phyloP scores from a whole-genome alignment of 2,888 invertebrate genomes.

The Rotaria magnacalcarata region DNA sequence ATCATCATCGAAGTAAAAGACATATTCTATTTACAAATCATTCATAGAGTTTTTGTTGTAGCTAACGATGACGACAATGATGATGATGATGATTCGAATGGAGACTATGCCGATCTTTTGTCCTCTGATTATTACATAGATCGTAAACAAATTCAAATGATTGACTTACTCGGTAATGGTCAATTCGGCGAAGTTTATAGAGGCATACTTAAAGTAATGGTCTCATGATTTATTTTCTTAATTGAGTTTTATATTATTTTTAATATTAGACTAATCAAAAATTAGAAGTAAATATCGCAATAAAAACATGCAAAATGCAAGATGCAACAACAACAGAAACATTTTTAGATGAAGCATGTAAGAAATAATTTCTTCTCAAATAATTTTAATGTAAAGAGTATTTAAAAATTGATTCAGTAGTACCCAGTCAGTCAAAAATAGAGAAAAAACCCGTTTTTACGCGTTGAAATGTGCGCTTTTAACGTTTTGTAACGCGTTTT shows the following conservation, averaged over 20 bases:
- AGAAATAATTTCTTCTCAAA: constrained; percentile 57
- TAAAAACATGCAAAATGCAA: constrained; percentile 87
- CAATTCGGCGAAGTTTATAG: constrained; percentile 97
- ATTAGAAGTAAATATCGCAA: constrained; percentile 63
- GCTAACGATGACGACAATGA: not conserved
- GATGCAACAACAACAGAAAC: constrained; percentile 8
- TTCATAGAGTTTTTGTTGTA: too few relatives aligned
- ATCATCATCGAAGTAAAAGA: too few relatives aligned
- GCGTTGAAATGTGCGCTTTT: too few relatives aligned
- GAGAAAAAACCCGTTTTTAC: too few relatives aligned
- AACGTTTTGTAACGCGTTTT: too few relatives aligned
- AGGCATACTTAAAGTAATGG: constrained; percentile 66
- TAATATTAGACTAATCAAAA: constrained; percentile 30
- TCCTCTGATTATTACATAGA: constrained; percentile 62
- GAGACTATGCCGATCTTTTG: constrained; percentile 9
- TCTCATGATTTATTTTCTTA: too few relatives aligned
- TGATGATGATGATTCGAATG: constrained; percentile 29
- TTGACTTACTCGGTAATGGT: constrained; percentile 88
- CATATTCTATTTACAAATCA: too few relatives aligned
- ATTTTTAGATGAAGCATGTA: constrained; percentile 94
- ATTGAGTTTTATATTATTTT: not conserved
- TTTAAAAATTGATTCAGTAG: too few relatives aligned
- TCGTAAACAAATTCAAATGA: constrained; percentile 75
- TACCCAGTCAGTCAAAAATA: too few relatives aligned
- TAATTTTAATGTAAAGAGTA: too few relatives aligned